Base-by-base conservation (phyloP, 1,140 invertebrate species). In the fruit fly (Drosophila melanogaster) region DNA sequence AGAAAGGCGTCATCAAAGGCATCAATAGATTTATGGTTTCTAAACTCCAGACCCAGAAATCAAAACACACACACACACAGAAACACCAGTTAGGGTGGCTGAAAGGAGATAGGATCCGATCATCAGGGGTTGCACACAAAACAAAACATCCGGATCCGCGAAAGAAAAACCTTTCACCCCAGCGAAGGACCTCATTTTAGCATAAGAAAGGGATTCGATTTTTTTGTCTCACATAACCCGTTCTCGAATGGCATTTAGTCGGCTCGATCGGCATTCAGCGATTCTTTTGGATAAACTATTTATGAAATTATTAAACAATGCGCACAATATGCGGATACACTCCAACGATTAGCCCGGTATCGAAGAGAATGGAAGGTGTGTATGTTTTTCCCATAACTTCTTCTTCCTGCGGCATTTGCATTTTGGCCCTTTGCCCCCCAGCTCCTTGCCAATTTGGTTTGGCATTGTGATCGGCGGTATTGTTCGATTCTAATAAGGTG, bases 1-100 rank as follows among this genome's bases (percentile, higher is more conserved):
- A 89, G 84, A 89, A 84, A 87, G 84, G 84, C 79, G 76, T 65
- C 79, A 81, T 87, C 84, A 89, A 87, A 81, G 84, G 56, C 79
- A 84, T 89, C 84, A 89, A 89, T 89, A 89, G 85, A 89, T 89
- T 89, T 89, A 89, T 84, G 79, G 84, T 89, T 89, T 89, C 84
- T 84, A 87, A 87, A 87, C 79, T 87, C 72, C 46, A 77, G 72
- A 70, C 72, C 64, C 60, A 22, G 72, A 79, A 89, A 89, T 89
- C 84, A 89, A 87, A 87, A 89, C 84, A 87, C 81, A 84, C 70
- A 84, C 22, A 38, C 38, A 56, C 26, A 84, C 70, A 84, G 17
- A 38, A 33, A 56, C 26, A 14, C n/a, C 8, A 26, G 22, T n/a
- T 5, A 40, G 44, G 46, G 46, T 49, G 38, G 43, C 54, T 35